Base-by-base conservation (phyloP, 2,113 vertebrate genomes). In the Guaruba guarouba region DNA sequence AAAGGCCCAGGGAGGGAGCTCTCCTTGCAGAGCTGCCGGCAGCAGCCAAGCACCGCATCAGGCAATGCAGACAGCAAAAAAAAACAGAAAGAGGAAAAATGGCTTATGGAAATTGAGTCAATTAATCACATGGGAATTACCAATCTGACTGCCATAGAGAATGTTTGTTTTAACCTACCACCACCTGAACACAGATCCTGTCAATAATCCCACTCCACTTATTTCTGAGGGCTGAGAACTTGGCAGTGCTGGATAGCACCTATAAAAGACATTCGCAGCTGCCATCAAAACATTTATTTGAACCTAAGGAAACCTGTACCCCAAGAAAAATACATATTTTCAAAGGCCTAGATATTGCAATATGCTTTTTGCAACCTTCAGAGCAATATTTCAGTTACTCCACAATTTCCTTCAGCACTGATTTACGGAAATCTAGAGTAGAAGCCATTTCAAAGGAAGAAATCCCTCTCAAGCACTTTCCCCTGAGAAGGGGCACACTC, bases 381-480 rank as follows among this genome's bases (percentile, higher is more conserved):
- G 10, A 73, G 46, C 69, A 85, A 0, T 51, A 84, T 59, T 93
- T 85, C 49, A 73, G 62, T 52, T 66, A 79, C 25, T 66, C 10
- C 23, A 82, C 19, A 43, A n/a, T 39, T 91, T 86, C 31, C 44
- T 79, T 69, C 66, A 76, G 63, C 44, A 68, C 31, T 64, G 43
- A 82, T 71, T 87, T 95, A 92, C 79, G 67, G 82, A 80, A 95
- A 94, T 86, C 59, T 44, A 44, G 23, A 90, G 70, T 12, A 91
- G 59, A 78, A 90, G 89, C 49, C 6, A 31, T 66, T 55, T 91
- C 57, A 66, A 83, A 84, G 29, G 77, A 85, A 83, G 55, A 93
- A 92, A 93, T 69, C 68, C 44, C 46, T 61, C 77, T 86, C 39
- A 59, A 95, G 80, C 48, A 76, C 25, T 88, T 92, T 83, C 70